Evolutionary conservation across 2,113 vertebrate species (phyloP).

Genomic region (Podarcis muralis): DNA sequence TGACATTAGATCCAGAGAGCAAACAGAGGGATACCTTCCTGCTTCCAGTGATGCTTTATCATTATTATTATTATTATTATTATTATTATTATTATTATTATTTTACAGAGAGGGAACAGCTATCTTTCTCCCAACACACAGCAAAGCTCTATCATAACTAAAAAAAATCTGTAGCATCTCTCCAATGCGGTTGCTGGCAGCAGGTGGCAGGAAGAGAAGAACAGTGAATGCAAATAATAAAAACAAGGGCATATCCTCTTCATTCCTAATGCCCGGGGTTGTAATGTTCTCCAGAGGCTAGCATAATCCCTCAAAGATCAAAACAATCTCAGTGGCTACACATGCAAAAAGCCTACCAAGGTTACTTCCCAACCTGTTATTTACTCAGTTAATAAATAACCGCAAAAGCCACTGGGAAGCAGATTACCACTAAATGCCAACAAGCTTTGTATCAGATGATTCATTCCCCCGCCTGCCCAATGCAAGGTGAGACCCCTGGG

Average conservation of each 20-base stretch:
- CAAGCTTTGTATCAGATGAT: neutral
- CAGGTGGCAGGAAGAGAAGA: neutral
- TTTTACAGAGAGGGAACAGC: neutral
- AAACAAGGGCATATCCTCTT: neutral
- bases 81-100: too few species aligned
- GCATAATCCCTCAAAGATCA: slow-evolving; percentile 5
- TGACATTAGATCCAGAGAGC: neutral
- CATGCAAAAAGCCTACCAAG: neutral
- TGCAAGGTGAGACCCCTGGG: neutral
- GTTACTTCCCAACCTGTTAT: neutral
- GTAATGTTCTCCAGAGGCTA: neutral
- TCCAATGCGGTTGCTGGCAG: neutral
- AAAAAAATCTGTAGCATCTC: neutral
- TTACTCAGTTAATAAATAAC: neutral
- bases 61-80: too few species aligned
- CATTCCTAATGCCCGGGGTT: neutral
- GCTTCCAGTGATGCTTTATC: neutral
- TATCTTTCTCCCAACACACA: neutral
- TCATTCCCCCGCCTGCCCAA: neutral
- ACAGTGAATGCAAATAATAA: neutral
- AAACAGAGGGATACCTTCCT: neutral
- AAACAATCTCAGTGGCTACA: neutral
- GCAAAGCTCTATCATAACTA: neutral
- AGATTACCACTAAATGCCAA: slow-evolving; percentile 6
- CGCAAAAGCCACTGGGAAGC: neutral